Evolutionary conservation across 2,888 invertebrate species (phyloP).

Genomic region (Diabrotica balteata): DNA sequence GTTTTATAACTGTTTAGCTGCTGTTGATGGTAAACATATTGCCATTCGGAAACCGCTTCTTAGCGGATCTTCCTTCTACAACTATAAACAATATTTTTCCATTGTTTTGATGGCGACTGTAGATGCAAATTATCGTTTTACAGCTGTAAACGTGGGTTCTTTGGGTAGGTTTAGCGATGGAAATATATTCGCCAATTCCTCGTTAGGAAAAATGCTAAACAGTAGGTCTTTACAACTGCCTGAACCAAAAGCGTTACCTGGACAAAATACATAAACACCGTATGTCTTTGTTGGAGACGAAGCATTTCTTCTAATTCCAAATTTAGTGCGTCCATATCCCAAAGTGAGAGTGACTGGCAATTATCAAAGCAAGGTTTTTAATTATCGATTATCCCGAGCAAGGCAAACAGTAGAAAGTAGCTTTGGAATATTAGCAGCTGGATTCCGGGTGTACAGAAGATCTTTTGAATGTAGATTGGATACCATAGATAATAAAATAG

Average conservation of each 20-base stretch:
- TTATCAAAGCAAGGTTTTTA: too few species aligned
- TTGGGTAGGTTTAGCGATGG: too few species aligned
- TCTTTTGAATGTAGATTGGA: constrained; percentile 33
- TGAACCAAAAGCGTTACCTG: constrained; percentile 34
- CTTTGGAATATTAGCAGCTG: constrained; percentile 22
- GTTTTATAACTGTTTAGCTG: constrained; percentile 44
- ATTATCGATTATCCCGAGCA: too few species aligned
- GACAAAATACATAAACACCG: constrained; percentile 43
- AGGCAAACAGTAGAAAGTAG: too few species aligned
- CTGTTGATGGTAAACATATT: constrained; percentile 48
- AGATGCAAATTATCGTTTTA: constrained; percentile 47
- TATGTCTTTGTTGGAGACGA: constrained; percentile 55
- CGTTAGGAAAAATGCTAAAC: too few species aligned
- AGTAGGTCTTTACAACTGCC: too few species aligned
- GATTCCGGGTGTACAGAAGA: constrained; percentile 20
- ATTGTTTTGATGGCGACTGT: constrained; percentile 46
- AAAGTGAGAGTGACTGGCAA: too few species aligned
- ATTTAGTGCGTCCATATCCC: constrained; percentile 34
- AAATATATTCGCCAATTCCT: too few species aligned
- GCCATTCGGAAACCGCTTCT: constrained; percentile 41
- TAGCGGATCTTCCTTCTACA: constrained; percentile 47
- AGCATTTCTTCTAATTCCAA: constrained; percentile 43
- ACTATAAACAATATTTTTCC: too few species aligned
- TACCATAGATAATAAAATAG: constrained; percentile 28
- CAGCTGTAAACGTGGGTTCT: constrained; percentile 42